Base-by-base conservation (phyloP, 2,797 vertebrate genomes). In the Glyptemys insculpta region DNA sequence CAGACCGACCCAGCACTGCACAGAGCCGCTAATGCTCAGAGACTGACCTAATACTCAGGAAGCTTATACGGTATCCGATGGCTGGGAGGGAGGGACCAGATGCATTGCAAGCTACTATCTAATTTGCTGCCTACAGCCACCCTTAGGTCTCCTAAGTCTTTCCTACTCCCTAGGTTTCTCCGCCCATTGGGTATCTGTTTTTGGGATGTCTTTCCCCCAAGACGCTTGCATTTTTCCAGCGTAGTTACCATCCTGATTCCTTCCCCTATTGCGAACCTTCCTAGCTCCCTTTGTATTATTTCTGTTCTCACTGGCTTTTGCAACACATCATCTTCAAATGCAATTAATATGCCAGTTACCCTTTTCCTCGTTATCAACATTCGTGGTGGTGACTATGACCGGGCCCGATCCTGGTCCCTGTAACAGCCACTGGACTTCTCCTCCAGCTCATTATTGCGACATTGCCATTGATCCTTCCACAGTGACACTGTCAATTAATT, bases 321-420 rank as follows among this genome's bases (percentile, higher is more conserved):
- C 89, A 91, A 90, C 0, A 0, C 56, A 81, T 94, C 89, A 82
- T 86, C 80, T 91, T 79, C 86, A 95, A 95, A 95, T 83, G 90
- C 92, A 91, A 90, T 92, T 88, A 91, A 84, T 86, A 86, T 86
- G 83, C 83, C 50, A 53, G 96, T 97, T 94, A 94, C 96, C 91
- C 94, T 86, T 81, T 79, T 62, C 85, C 78, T 4, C 1, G 80
- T 95, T 11, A 0, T 86, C 95, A 81, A 85, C 2, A 56, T 78
- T 92, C 74, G 37, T 65, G 89, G 62, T 16, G 50, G 76, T 91
- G 1, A 95, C 68, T 56, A 87, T 85, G 88, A 91, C 34, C 44
- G 62, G 93, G 47, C 65, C 49, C 23, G n/a, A 80, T 1, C 19
- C 65, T 27, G 6, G 83, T 52, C 95, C 91, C 86, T 1, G 12